These are phyloP conservation scores for Musca vetustissima DNA, from an alignment of 1,140 invertebrate genomes.

Conservation along the genomic window DNA sequence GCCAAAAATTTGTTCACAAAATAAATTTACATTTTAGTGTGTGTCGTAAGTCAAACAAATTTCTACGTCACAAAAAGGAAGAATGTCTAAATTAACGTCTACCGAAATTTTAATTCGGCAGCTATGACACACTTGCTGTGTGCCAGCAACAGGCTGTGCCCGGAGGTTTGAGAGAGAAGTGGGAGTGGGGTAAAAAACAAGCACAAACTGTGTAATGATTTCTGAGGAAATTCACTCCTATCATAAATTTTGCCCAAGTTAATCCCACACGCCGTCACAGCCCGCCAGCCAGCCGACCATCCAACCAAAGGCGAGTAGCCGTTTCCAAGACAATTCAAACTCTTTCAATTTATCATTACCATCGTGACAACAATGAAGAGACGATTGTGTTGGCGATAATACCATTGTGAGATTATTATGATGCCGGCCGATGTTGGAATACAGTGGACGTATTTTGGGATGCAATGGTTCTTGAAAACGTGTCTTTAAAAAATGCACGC, in stretches of 20 bases:
- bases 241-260: constrained; percentile 21
- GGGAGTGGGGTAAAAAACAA: no score
- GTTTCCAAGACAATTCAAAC: not conserved
- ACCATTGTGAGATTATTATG: not conserved
- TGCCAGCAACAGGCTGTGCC: constrained; percentile 9
- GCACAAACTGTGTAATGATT: not conserved
- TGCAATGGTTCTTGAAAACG: no score
- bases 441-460: no score
- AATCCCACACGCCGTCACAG: constrained; percentile 16
- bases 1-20: not conserved
- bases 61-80: not conserved
- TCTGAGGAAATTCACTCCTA: constrained; percentile 1
- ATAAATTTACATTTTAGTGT: not conserved
- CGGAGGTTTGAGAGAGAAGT: not conserved
- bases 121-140: no score
- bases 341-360: constrained; percentile 22
- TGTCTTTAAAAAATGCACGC: no score
- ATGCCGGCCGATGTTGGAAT: not conserved
- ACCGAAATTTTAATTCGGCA: no score
- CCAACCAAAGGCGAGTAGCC: not conserved
- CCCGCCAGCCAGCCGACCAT: not conserved
- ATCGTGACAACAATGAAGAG: no score
- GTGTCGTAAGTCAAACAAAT: constrained; percentile 12
- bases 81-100: constrained; percentile 7
- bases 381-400: not conserved